Evolutionary conservation across 2,113 vertebrate genomes (phyloP).

Genomic region (Plotosus lineatus): DNA sequence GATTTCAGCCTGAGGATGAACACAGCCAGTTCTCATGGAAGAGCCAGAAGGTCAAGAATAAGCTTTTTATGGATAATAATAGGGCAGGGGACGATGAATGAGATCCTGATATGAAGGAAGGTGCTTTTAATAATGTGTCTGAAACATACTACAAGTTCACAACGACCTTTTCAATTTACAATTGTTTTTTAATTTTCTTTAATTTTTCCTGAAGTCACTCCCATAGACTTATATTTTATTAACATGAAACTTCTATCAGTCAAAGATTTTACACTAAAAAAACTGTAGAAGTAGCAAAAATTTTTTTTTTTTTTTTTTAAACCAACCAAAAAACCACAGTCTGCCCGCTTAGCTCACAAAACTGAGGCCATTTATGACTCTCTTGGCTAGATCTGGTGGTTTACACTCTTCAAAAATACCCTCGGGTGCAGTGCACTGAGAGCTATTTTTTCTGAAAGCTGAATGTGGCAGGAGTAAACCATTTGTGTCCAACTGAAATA

Average conservation of each 20-base stretch:
- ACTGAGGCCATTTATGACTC: too few relatives aligned
- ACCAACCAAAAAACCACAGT: neutral
- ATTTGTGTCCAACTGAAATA: too few relatives aligned
- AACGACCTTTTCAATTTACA: neutral
- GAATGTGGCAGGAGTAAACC: too few relatives aligned
- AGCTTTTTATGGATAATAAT: slow-evolving; percentile 48
- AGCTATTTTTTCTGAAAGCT: too few relatives aligned
- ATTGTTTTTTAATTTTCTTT: neutral
- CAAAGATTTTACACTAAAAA: neutral
- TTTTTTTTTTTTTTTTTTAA: neutral
- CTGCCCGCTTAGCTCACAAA: neutral
- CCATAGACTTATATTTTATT: neutral
- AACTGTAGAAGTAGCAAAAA: neutral
- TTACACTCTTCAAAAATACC: too few relatives aligned
- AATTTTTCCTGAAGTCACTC: neutral
- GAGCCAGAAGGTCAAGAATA: slow-evolving; percentile 2
- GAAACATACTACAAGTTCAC: neutral
- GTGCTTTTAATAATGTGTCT: slow-evolving; percentile 24
- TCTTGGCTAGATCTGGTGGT: too few relatives aligned
- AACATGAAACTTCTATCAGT: slow-evolving; percentile 23
- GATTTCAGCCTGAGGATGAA: slow-evolving; percentile 59
- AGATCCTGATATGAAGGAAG: slow-evolving; percentile 23
- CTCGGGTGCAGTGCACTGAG: too few relatives aligned
- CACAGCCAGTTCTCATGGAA: slow-evolving; percentile 43
- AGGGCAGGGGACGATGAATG: slow-evolving; percentile 24